phyloP scores from a whole-genome alignment of 2,797 vertebrate genomes.

The Caiman crocodilus region DNA sequence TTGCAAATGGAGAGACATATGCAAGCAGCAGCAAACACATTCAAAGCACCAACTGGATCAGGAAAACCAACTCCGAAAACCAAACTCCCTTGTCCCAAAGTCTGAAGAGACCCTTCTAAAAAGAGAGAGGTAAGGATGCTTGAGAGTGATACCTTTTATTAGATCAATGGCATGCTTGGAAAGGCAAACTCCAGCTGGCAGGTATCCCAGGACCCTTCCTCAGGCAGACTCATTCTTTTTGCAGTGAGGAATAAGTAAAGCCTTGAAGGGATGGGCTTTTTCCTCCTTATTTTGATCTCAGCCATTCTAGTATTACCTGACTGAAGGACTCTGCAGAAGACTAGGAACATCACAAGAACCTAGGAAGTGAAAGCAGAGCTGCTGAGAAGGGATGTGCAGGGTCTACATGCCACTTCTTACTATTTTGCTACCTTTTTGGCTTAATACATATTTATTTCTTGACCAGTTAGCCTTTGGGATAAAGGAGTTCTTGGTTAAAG shows the following conservation, averaged over 20 bases:
- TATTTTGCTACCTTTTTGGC: not conserved
- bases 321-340: not conserved
- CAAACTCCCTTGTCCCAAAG: accelerated
- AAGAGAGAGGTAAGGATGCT: no score
- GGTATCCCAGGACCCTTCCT: no score
- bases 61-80: not conserved
- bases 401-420: not conserved
- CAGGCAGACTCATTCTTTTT: no score
- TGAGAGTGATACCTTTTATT: no score
- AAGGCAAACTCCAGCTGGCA: no score
- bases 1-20: not conserved
- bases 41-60: not conserved
- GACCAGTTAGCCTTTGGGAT: not conserved
- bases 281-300: not conserved
- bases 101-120: no score
- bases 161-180: no score
- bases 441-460: not conserved
- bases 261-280: not conserved
- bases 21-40: not conserved
- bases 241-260: not conserved
- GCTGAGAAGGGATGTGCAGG: not conserved
- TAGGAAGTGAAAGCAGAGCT: not conserved
- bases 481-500: not conserved
- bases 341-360: not conserved
- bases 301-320: not conserved